These are phyloP conservation scores for Tethea ocularis DNA, from an alignment of 2,888 invertebrate genomes.

Conservation along the genomic window DNA sequence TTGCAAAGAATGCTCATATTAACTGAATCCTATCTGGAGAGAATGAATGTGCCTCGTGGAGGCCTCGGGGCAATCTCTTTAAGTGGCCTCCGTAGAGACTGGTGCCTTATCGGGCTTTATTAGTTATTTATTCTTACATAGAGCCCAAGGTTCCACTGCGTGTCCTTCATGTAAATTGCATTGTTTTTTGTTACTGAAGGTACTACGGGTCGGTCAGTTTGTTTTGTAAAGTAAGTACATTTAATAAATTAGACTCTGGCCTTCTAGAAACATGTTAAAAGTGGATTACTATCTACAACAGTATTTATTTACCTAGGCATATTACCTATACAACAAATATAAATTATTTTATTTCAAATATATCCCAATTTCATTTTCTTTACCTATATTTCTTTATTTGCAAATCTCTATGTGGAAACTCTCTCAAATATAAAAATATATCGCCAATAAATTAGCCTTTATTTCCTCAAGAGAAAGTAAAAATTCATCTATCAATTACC, in stretches of 20 bases:
- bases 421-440: not conserved
- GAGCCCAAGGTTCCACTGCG: slow-evolving; percentile 42
- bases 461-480: not conserved
- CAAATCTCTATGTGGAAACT: not conserved
- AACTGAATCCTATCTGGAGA: slow-evolving; percentile 62
- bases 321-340: too few relatives aligned
- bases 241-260: too few relatives aligned
- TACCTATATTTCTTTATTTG: not conserved
- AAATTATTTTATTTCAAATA: too few relatives aligned
- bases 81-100: slow-evolving; percentile 64
- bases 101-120: slow-evolving; percentile 70
- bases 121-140: slow-evolving; percentile 74
- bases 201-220: not conserved
- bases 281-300: too few relatives aligned
- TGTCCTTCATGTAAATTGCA: slow-evolving; percentile 70
- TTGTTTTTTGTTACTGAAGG: slow-evolving; percentile 39
- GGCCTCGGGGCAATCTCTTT: slow-evolving; percentile 74
- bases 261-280: too few relatives aligned
- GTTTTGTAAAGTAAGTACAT: not conserved
- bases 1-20: slow-evolving; percentile 66
- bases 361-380: too few relatives aligned
- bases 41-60: slow-evolving; percentile 55
- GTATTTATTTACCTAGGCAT: too few relatives aligned
- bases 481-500: not conserved
- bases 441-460: not conserved